Evolutionary conservation across 2,888 invertebrate genomes (phyloP), one percentile per base, ranked within the genome.

Genomic region (Aspidiotus destructor): DNA sequence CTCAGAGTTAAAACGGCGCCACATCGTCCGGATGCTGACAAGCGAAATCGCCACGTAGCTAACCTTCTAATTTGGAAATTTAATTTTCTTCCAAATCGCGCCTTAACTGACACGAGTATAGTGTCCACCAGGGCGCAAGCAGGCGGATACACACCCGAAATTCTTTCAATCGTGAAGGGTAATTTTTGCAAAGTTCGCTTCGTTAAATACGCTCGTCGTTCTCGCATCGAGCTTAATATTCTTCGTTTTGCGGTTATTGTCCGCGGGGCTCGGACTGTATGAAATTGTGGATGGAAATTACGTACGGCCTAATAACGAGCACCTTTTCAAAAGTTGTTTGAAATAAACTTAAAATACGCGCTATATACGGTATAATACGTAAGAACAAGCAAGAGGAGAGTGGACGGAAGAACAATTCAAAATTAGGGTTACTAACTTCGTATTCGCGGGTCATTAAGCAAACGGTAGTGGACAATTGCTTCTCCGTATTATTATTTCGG

Each of bases 401-500:
- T 28, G 28, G 48, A 48, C 48, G 48, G 48, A 41, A 28, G 55
- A 64, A 57, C 64, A 64, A 64, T 64, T 64, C 55, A 57, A 64
- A 64, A 64, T 64, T 64, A 64, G 64, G 64, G 64, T 64, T 64
- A 64, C 64, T 64, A 64, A 64, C 64, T 64, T 64, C 55, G 64
- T 64, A 64, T 64, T 64, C 64, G 64, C 64, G 64, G 64, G 64
- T 64, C 64, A 64, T 64, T 64, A 64, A 64, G 64, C 64, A 64
- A 57, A n/a, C 64, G 64, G 55, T 57, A 64, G 64, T 64, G 64
- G 64, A 64, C 64, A 64, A 64, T 64, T 64, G 64, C 64, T 64
- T 64, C 53, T 64, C 64, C 28, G 41, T 57, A 64, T 54, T 57
- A 64, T 64, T 64, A 64, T 57, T 53, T 64, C 55, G 64, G 54